Base-by-base conservation (phyloP, 2,797 vertebrate genomes). In the Phalanger gymnotis region DNA sequence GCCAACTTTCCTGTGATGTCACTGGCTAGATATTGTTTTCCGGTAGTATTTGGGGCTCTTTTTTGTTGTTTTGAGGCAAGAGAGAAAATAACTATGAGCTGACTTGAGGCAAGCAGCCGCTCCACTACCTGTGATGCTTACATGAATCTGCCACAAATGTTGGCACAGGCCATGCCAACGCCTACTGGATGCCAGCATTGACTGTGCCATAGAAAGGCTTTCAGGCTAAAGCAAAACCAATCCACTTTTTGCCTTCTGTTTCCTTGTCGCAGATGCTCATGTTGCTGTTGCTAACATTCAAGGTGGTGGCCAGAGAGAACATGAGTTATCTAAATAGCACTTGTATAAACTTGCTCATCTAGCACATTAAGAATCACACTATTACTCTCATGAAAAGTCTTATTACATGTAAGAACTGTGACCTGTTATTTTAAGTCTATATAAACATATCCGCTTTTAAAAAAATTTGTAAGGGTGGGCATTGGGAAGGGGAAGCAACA, bases 21-120 rank as follows among this genome's bases (percentile, higher is more conserved):
- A 95, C 47, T 11, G 92, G 87, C 93, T 96, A 96, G 92, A 89
- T 90, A n/a, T 11, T 92, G 94, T 89, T 96, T 97, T 66, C 3
- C 57, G 27, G 54, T 94, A 94, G 55, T 54, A 93, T 91, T 6
- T 96, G 56, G 92, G 31, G 93, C 34, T 94, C 90, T 92, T 90
- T 91, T 92, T 93, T 95, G 54, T 94, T 95, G n/a, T 81, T 81
- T 81, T 51, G 40, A 47, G 40, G 22, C 2, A 91, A 93, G 22
- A 92, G n/a, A 90, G 51, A 91, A 95, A 95, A 92, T 54, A 58
- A 27, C 57, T 94, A 92, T 91, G 87, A 92, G 92, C 57, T 95
- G 93, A 93, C 34, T 58, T 66, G 51, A 92, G 30, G 28, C 95
- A 94, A 93, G 57, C n/a, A 96, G 92, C 58, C 94, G 54, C 30